phyloP scores from a whole-genome alignment of 1,140 invertebrate species.

The Vanessa atalanta region DNA sequence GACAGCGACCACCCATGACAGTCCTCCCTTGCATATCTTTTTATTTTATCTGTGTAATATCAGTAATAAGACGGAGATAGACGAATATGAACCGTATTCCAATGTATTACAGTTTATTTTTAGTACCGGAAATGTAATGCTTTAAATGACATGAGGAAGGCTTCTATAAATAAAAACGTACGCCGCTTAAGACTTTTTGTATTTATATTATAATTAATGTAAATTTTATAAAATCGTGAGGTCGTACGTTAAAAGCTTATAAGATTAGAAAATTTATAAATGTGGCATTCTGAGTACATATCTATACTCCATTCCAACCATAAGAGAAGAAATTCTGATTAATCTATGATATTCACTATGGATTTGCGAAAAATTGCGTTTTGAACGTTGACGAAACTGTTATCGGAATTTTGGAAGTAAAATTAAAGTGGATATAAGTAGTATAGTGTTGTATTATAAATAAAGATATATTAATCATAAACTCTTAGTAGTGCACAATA shows the following conservation, averaged over 20 bases:
- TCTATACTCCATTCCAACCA: too few relatives aligned
- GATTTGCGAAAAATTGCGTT: too few relatives aligned
- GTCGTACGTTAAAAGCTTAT: neutral
- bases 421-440: too few relatives aligned
- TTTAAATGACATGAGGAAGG: neutral
- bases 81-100: conserved; percentile 15
- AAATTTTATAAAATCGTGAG: conserved; percentile 2
- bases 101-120: neutral
- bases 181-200: conserved; percentile 7
- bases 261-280: neutral
- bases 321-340: too few relatives aligned
- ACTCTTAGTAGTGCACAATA: too few relatives aligned
- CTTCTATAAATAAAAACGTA: conserved; percentile 16
- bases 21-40: conserved; percentile 17
- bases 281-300: too few relatives aligned
- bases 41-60: conserved; percentile 9
- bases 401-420: too few relatives aligned
- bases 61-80: neutral
- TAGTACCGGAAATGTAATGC: neutral
- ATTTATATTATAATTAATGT: conserved; percentile 9
- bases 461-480: too few relatives aligned
- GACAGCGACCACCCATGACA: conserved; percentile 26
- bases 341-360: too few relatives aligned
- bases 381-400: too few relatives aligned
- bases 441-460: too few relatives aligned